Conservation (phyloP, 2,113 vertebrate genomes). For the Cathartes aura region DNA sequence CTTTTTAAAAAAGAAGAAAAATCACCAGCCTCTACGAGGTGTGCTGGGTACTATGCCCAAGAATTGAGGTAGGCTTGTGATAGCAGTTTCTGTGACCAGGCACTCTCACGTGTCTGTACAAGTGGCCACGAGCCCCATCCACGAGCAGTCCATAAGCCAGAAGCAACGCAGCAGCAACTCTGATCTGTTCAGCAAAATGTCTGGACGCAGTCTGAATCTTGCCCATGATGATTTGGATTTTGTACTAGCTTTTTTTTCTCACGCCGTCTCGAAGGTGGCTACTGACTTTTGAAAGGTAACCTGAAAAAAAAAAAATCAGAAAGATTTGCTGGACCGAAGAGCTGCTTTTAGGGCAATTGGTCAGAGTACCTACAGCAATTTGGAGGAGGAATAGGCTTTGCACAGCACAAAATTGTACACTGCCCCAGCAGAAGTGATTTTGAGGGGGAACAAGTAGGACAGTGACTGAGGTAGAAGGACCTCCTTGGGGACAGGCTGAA, state of each 20-base stretch:
- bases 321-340: not conserved
- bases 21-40: not conserved
- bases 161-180: rapidly evolving
- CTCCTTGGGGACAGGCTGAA: not conserved
- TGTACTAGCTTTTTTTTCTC: not conserved
- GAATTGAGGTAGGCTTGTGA: not conserved
- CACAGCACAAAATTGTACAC: not conserved
- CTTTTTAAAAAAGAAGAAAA: not conserved
- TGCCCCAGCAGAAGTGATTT: not conserved
- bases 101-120: too few species aligned
- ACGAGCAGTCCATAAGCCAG: rapidly evolving
- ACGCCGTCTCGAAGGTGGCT: not conserved
- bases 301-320: not conserved
- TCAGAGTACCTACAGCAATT: not conserved
- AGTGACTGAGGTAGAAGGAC: not conserved
- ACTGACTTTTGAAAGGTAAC: not conserved
- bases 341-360: not conserved
- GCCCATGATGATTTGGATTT: not conserved
- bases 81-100: not conserved
- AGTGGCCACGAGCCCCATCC: rapidly evolving
- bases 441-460: too few species aligned
- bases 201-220: not conserved
- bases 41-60: not conserved
- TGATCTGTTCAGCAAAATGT: not conserved
- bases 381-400: not conserved